These are phyloP conservation scores for Meteorus colon DNA, from an alignment of 2,888 invertebrate species.

Conservation along the genomic window DNA sequence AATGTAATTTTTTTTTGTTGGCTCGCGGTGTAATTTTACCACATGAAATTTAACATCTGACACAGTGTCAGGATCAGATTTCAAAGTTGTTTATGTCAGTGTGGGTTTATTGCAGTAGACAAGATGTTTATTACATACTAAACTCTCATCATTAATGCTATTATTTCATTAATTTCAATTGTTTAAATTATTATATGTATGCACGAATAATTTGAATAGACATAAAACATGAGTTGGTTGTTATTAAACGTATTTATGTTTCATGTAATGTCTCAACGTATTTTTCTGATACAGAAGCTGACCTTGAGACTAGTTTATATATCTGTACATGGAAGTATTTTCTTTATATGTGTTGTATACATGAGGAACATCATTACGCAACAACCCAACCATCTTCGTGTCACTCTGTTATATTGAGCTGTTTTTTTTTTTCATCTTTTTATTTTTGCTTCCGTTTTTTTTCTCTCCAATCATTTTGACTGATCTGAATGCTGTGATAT, in stretches of 20 bases:
- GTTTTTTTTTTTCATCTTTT: too few relatives aligned
- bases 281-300: constrained; percentile 46
- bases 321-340: constrained; percentile 17
- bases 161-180: neutral
- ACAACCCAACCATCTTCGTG: constrained; percentile 35
- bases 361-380: constrained; percentile 36
- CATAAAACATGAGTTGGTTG: too few relatives aligned
- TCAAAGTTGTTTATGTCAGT: neutral
- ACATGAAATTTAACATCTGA: neutral
- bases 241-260: too few relatives aligned
- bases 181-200: neutral
- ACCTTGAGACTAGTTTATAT: constrained; percentile 64
- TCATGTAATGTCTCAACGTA: neutral
- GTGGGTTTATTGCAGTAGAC: neutral
- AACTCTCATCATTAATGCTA: neutral
- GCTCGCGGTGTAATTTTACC: neutral
- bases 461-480: too few relatives aligned
- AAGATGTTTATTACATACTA: neutral
- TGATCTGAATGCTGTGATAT: too few relatives aligned
- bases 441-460: too few relatives aligned
- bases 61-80: neutral
- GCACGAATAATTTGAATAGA: too few relatives aligned
- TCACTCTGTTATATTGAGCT: neutral
- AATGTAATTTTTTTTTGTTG: neutral
- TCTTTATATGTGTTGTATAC: constrained; percentile 25